Base-by-base conservation (phyloP, 2,888 invertebrate genomes). In the Ormia ochracea region DNA sequence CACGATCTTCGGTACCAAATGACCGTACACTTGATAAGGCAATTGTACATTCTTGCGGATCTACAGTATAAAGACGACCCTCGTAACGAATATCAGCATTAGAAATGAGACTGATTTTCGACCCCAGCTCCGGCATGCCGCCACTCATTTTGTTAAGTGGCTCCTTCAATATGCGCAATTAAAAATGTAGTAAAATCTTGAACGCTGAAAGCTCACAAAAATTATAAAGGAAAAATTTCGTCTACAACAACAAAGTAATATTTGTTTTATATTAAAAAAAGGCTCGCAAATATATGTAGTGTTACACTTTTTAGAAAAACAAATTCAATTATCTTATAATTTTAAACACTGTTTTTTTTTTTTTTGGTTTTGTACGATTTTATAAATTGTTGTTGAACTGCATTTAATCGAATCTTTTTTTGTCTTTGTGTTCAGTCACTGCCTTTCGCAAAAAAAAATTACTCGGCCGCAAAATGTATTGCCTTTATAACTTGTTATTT, bases 31-130 rank as follows among this genome's bases (percentile, higher is more conserved):
- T 98, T 87, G 99, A 97, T 90, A 99, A 93, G 90, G 99, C 99
- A 90, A 99, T 99, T 87, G 99, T 99, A 91, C 99, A 98, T 93
- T 99, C 98, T 91, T 97, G 95, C 84, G 99, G 97, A 93, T 99
- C 99, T 88, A 99, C 98, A 85, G 99, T 98, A 92, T 98, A 99
- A 90, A 99, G 93, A 91, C 98, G 95, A 87, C 99, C 99, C 92
- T 99, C 99, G 91, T 99, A 99, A 85, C 99, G 94, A 91, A 99
- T 99, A 92, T 99, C 99, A 84, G 99, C 98, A 92, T 99, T 99
- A 88, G 99, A 99, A 93, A 99, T 98, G 90, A 99, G 93, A 93
- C 98, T 98, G 90, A 99, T 99, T 92, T 98, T 98, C 91, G 98
- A 98, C 93, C 99, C 99, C 90, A 99, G 93, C 93, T 99, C 99